These are phyloP conservation scores for Drosophila arizonae DNA, from an alignment of 1,140 invertebrate genomes.

Conservation along the genomic window DNA sequence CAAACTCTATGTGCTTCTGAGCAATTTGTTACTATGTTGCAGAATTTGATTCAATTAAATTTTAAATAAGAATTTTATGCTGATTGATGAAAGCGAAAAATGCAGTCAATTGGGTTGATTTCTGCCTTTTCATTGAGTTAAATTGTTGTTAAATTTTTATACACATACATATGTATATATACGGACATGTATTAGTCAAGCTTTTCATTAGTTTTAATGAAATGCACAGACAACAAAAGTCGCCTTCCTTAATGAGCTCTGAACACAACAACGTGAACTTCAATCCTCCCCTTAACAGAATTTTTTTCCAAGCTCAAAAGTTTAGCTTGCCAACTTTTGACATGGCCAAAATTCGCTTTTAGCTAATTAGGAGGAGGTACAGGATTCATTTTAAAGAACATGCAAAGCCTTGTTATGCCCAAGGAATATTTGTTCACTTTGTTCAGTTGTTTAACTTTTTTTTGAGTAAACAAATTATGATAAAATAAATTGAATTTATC, in stretches of 20 bases:
- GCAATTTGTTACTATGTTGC: neutral
- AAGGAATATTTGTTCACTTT: too few species aligned
- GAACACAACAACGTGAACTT: slow-evolving; percentile 19
- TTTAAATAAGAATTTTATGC: slow-evolving; percentile 20
- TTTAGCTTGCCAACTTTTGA: slow-evolving; percentile 16
- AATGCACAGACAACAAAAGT: slow-evolving; percentile 76
- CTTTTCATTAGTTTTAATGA: slow-evolving; percentile 58
- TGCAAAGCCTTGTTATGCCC: neutral
- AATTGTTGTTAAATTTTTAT: slow-evolving; percentile 22
- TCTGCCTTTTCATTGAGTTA: slow-evolving; percentile 47
- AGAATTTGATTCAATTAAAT: slow-evolving; percentile 13
- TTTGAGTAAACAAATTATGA: neutral
- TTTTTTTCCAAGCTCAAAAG: neutral
- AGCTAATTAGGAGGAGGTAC: slow-evolving; percentile 12
- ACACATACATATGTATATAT: neutral
- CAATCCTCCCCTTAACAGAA: too few species aligned
- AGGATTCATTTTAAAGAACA: neutral
- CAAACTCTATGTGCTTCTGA: neutral
- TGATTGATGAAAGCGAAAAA: slow-evolving; percentile 18
- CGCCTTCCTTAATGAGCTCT: slow-evolving; percentile 53
- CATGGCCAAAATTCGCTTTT: slow-evolving; percentile 6
- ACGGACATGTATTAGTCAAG: neutral
- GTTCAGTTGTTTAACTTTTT: too few species aligned
- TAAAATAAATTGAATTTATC: neutral
- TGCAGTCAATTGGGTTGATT: slow-evolving; percentile 45